Evolutionary conservation across 1,140 invertebrate species (phyloP).

Genomic region (Sminthurinus signatus): DNA sequence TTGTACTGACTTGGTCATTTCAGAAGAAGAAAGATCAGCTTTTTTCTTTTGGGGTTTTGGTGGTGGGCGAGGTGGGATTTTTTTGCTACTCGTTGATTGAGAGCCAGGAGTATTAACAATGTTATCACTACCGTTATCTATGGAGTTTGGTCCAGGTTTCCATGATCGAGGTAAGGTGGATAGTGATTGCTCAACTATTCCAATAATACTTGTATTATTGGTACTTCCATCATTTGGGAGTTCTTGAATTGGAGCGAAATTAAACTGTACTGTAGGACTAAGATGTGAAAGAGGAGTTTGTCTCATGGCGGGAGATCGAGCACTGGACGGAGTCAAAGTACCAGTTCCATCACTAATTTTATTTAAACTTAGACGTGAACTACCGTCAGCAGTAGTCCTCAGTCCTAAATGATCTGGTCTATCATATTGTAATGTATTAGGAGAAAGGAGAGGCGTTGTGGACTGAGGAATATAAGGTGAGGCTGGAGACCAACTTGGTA

Average conservation of each 20-base stretch:
- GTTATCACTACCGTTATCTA: background rate
- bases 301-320: conserved; percentile 10
- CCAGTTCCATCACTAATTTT: conserved; percentile 29
- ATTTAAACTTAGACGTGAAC: conserved; percentile 67
- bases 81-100: conserved; percentile 20
- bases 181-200: conserved; percentile 4
- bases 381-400: conserved; percentile 76
- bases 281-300: conserved; percentile 9
- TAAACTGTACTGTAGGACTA: conserved; percentile 10
- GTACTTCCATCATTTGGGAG: background rate
- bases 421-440: conserved; percentile 55
- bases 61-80: conserved; percentile 44
- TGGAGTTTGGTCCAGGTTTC: conserved; percentile 27
- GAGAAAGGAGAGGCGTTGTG: conserved; percentile 46
- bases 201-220: background rate
- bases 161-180: conserved; percentile 23
- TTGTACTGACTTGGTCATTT: conserved; percentile 30
- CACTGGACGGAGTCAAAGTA: conserved; percentile 6
- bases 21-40: conserved; percentile 3
- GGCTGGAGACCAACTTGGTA: conserved; percentile 61
- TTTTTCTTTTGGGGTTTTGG: conserved; percentile 43
- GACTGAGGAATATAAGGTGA: conserved; percentile 43
- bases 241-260: conserved; percentile 35
- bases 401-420: conserved; percentile 86
- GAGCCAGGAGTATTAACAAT: background rate